These are phyloP conservation scores for Actenoides lindsayi DNA, from an alignment of 2,113 vertebrate species.

Conservation along the genomic window DNA sequence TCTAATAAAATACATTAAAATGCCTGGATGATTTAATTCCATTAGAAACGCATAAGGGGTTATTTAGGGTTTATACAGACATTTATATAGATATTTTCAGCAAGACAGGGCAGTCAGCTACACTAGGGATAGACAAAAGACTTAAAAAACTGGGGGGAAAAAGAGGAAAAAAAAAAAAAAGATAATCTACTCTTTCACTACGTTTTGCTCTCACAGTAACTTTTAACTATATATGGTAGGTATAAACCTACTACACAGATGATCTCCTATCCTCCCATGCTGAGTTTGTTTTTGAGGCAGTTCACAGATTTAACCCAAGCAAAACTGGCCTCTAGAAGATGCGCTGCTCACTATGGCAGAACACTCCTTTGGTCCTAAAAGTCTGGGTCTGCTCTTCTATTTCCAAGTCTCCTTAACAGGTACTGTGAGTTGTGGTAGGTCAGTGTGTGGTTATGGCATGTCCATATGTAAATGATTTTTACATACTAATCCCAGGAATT, in stretches of 20 bases:
- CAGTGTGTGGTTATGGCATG: not conserved
- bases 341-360: not conserved
- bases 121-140: not conserved
- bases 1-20: not conserved
- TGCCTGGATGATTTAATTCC: not conserved
- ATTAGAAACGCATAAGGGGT: not conserved
- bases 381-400: not conserved
- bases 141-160: not conserved
- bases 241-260: not conserved
- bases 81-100: not conserved
- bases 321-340: not conserved
- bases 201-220: not conserved
- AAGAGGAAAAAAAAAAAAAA: not conserved
- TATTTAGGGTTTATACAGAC: not conserved
- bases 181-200: not conserved
- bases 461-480: not conserved
- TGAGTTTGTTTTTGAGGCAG: not conserved
- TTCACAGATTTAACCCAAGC: not conserved
- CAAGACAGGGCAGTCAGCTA: not conserved
- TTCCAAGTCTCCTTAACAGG: not conserved
- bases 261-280: not conserved
- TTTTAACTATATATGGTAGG: not conserved
- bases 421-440: not conserved
- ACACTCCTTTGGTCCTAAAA: not conserved
- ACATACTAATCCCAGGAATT: not conserved